phyloP scores from a whole-genome alignment of 2,888 invertebrate genomes.

The Mythimna ferrago region DNA sequence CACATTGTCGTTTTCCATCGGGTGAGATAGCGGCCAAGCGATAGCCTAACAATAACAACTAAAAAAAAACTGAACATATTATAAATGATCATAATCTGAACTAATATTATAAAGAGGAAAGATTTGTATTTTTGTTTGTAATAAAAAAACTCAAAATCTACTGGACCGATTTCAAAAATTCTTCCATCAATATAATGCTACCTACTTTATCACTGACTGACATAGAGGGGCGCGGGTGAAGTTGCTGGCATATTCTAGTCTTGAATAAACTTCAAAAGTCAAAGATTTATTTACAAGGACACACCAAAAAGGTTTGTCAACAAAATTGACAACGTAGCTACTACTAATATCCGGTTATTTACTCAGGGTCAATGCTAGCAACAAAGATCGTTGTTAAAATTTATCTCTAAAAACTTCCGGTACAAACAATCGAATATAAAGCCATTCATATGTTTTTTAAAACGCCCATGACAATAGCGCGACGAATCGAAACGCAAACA shows the following conservation, averaged over 20 bases:
- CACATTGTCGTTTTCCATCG: too few species aligned
- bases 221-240: too few species aligned
- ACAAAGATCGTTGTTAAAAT: slow-evolving; percentile 59
- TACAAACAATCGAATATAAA: slow-evolving; percentile 56
- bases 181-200: too few species aligned
- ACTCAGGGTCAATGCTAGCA: slow-evolving; percentile 37
- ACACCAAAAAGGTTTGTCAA: slow-evolving; percentile 32
- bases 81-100: too few species aligned
- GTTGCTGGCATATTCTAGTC: background rate
- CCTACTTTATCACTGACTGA: too few species aligned
- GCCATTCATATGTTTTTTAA: slow-evolving; percentile 61
- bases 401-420: slow-evolving; percentile 62
- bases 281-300: slow-evolving; percentile 9
- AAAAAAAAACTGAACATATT: too few species aligned
- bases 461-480: slow-evolving; percentile 65
- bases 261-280: background rate
- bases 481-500: slow-evolving; percentile 70
- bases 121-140: too few species aligned
- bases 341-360: slow-evolving; percentile 60
- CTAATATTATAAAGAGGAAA: too few species aligned
- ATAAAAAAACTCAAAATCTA: too few species aligned
- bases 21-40: too few species aligned
- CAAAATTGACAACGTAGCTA: slow-evolving; percentile 37
- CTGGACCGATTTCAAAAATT: too few species aligned
- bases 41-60: too few species aligned